These are phyloP conservation scores for Vireo altiloquus DNA, from an alignment of 2,113 vertebrate genomes.

Conservation along the genomic window DNA sequence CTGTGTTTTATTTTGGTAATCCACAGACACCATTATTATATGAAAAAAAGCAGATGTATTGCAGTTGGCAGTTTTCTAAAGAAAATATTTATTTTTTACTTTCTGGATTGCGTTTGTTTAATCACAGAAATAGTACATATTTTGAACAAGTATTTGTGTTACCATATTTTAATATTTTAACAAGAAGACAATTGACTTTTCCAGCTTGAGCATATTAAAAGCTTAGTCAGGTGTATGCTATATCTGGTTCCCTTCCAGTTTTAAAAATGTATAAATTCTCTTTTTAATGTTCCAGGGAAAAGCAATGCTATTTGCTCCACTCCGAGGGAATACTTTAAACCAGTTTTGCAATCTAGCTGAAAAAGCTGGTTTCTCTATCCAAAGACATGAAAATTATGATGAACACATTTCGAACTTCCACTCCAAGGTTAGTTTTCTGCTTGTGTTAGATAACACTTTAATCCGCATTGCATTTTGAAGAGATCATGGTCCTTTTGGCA, in stretches of 20 bases:
- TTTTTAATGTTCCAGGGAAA: slow-evolving; percentile 83
- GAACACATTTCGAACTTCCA: slow-evolving; percentile 93
- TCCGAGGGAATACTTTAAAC: slow-evolving; percentile 87
- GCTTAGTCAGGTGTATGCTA: slow-evolving; percentile 17
- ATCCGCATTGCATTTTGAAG: slow-evolving; percentile 81
- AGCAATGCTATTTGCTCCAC: slow-evolving; percentile 92
- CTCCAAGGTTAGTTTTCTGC: slow-evolving; percentile 89
- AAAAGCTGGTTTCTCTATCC: slow-evolving; percentile 84
- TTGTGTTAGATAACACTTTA: slow-evolving; percentile 82
- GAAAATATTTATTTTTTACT: not conserved
- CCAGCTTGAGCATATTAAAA: not conserved
- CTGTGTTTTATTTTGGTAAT: slow-evolving; percentile 27
- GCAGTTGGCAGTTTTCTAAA: not conserved
- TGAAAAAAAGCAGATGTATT: not conserved
- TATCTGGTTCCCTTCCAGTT: slow-evolving; percentile 52
- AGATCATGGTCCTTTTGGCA: slow-evolving; percentile 84
- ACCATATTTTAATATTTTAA: not conserved
- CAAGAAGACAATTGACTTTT: slow-evolving; percentile 22
- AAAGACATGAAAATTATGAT: slow-evolving; percentile 94
- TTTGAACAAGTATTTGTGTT: not conserved
- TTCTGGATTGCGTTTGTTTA: slow-evolving; percentile 18
- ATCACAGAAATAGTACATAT: slow-evolving; percentile 10
- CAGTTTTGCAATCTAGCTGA: slow-evolving; percentile 92
- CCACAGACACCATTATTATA: not conserved
- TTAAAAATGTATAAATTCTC: slow-evolving; percentile 69